phyloP scores from a whole-genome alignment of 2,888 invertebrate genomes.

The Scaptomyza polygonia region DNA sequence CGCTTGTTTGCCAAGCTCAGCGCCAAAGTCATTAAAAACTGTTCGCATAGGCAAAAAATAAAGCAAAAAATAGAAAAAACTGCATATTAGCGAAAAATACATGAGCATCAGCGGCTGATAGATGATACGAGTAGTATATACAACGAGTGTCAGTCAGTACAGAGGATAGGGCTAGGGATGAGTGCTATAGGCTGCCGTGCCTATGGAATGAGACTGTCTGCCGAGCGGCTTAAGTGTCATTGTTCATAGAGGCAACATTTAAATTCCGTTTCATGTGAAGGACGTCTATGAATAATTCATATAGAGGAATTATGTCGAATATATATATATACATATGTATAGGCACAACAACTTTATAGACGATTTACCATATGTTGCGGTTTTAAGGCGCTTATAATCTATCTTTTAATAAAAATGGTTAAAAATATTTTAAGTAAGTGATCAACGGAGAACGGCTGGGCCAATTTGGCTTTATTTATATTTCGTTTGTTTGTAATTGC shows the following conservation, averaged over 20 bases:
- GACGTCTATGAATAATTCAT: constrained; percentile 67
- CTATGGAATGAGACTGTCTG: constrained; percentile 56
- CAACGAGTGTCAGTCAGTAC: constrained; percentile 7
- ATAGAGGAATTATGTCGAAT: constrained; percentile 31
- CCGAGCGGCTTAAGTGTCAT: constrained; percentile 76
- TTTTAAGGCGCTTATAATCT: no score
- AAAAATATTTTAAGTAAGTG: no score
- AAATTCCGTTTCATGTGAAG: constrained; percentile 67
- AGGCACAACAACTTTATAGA: not conserved
- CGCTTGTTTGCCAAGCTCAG: constrained; percentile 75
- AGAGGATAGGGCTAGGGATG: not conserved
- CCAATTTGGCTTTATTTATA: no score
- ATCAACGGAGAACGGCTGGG: no score
- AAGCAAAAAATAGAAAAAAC: constrained; percentile 45
- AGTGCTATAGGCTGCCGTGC: constrained; percentile 2
- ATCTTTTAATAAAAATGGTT: no score
- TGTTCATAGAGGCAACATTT: constrained; percentile 66
- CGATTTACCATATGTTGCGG: no score
- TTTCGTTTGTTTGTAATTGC: no score
- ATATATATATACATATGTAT: constrained; percentile 6
- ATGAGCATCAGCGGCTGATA: constrained; percentile 50
- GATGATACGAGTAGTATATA: constrained; percentile 37
- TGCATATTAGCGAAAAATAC: constrained; percentile 79
- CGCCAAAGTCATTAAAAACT: constrained; percentile 78
- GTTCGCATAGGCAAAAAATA: constrained; percentile 74